Conservation (phyloP, 2,113 vertebrate species). For the Mungos mungo region DNA sequence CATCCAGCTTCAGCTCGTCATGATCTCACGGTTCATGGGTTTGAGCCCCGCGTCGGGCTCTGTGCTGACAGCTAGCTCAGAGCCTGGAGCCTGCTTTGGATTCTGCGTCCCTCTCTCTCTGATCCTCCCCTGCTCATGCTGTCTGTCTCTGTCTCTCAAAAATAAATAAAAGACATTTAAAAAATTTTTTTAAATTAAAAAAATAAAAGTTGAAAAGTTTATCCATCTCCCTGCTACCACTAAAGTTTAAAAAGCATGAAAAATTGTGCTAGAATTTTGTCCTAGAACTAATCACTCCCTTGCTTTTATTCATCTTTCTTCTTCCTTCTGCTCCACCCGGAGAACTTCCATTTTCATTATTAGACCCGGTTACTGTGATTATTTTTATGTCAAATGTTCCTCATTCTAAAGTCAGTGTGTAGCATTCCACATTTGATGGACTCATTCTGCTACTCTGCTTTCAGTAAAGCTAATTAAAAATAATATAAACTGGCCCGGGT, state of each 20-base stretch:
- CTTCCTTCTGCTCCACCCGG: background rate
- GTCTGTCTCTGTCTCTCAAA: too few species aligned
- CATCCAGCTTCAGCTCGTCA: too few species aligned
- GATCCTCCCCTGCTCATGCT: too few species aligned
- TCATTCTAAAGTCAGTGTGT: background rate
- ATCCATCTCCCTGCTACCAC: background rate
- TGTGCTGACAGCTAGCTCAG: too few species aligned
- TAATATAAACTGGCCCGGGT: background rate
- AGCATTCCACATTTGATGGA: background rate
- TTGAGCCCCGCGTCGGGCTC: too few species aligned
- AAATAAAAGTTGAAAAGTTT: background rate
- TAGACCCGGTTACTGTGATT: background rate
- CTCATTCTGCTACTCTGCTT: background rate
- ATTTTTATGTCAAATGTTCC: background rate
- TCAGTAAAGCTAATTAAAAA: conserved; percentile 18
- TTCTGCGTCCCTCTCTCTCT: too few species aligned
- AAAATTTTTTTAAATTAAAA: too few species aligned
- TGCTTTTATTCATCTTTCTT: background rate
- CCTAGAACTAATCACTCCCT: background rate
- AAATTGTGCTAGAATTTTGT: background rate
- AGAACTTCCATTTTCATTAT: conserved; percentile 34
- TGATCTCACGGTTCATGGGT: too few species aligned
- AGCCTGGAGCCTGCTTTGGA: too few species aligned
- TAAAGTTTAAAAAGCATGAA: background rate
- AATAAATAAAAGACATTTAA: too few species aligned